Base-by-base conservation (phyloP, 2,797 vertebrate species). In the Bryconaethiops microstoma region DNA sequence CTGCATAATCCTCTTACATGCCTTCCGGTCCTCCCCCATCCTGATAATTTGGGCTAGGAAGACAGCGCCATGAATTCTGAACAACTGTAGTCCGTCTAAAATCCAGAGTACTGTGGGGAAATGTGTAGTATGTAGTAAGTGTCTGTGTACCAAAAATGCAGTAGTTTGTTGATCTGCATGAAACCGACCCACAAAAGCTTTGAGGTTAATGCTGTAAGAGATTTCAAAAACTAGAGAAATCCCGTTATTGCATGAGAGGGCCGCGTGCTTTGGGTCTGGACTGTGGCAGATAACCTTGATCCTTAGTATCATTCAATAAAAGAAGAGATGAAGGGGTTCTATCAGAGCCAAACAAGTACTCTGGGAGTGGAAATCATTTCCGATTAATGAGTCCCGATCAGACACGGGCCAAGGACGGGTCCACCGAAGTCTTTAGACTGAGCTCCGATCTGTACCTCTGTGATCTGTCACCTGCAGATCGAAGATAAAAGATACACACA, bases 211-310 rank as follows among this genome's bases (percentile, higher is more conserved):
- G 23, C 60, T 63, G 7, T 12, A 10, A 63, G 62, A 17, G 29
- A 17, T 23, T 0, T 14, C 17, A 57, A 68, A 25, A 57, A 9
- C 6, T 42, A 42, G 4, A 42, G 40, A 42, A 7, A 42, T 42
- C 64, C 35, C 25, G 12, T n/a, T 23, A 54, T n/a, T 12, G 64
- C 42, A 64, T 25, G 12, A 23, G 63, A 74, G 76, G 55, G 59
- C 29, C 52, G 68, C 50, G 50, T 74, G 57, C 75, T 74, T 65
- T 35, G 71, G 23, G 59, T 71, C 59, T 21, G 77, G 70, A 39
- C 59, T 57, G n/a, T 63, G 54, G 48, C 74, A 40, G 78, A 79
- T 78, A 57, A 80, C 48, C 71, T 80, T 79, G 69, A 74, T 76
- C 50, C 45, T 73, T 25, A 54, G 19, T 21, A 29, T 54, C 67